Conservation (phyloP, 2,888 invertebrate genomes). For the Hololepta plana region DNA sequence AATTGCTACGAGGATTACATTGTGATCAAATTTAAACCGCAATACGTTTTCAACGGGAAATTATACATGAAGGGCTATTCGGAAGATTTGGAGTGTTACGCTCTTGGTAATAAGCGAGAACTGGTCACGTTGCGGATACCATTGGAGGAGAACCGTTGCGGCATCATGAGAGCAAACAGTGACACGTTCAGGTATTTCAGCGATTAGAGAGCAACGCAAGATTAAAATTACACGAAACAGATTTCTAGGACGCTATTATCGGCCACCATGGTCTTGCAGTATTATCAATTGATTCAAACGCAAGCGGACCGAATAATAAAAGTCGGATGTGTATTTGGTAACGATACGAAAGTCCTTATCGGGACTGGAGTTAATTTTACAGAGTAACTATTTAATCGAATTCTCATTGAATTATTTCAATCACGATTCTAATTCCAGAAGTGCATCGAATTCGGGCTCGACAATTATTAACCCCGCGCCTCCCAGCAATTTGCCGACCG, state of each 20-base stretch:
- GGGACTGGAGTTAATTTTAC: slow-evolving; percentile 38
- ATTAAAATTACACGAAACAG: background rate
- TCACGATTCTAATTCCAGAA: background rate
- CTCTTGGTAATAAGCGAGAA: slow-evolving; percentile 32
- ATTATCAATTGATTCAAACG: slow-evolving; percentile 69
- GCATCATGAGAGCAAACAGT: slow-evolving; percentile 36
- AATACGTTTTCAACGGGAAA: slow-evolving; percentile 46
- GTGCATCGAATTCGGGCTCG: too few relatives aligned
- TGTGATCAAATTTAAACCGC: slow-evolving; percentile 45
- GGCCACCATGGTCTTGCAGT: slow-evolving; percentile 62
- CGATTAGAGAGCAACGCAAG: slow-evolving; percentile 2
- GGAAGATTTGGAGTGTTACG: slow-evolving; percentile 41
- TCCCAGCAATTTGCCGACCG: slow-evolving; percentile 29
- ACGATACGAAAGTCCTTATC: slow-evolving; percentile 29
- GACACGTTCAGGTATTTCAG: slow-evolving; percentile 33
- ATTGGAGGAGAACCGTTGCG: slow-evolving; percentile 34
- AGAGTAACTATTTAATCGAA: slow-evolving; percentile 29
- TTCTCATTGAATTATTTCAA: background rate
- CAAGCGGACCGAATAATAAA: slow-evolving; percentile 68
- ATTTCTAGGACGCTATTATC: slow-evolving; percentile 49
- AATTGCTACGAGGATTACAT: slow-evolving; percentile 55
- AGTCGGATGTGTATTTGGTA: slow-evolving; percentile 55
- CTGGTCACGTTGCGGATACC: slow-evolving; percentile 39
- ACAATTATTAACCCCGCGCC: slow-evolving; percentile 28
- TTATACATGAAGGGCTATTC: slow-evolving; percentile 68